A percentile compares a stretch with the other conserved stretches of the same genome.
phyloP scores from a whole-genome alignment of 2,797 vertebrate genomes.

The Chromis chromis region DNA sequence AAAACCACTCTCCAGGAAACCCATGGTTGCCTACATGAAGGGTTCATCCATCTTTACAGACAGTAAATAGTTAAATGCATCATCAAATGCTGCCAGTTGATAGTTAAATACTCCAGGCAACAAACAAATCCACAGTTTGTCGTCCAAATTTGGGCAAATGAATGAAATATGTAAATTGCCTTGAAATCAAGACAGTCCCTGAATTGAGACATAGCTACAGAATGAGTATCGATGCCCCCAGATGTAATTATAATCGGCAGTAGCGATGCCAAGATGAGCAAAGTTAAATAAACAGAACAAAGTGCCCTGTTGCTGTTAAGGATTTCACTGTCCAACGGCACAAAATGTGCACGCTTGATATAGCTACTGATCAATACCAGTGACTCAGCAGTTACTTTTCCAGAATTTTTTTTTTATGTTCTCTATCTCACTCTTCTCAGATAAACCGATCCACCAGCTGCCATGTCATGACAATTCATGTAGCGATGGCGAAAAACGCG shows the following conservation, averaged over 20 bases:
- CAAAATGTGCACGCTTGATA: neutral
- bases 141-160: neutral
- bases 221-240: neutral
- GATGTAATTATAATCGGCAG: conserved; percentile 2
- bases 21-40: no score
- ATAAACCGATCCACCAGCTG: conserved; percentile 21
- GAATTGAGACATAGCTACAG: neutral
- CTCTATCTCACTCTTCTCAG: neutral
- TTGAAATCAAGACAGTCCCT: neutral
- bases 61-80: neutral
- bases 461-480: conserved; percentile 33
- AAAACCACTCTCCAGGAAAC: no score
- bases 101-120: neutral
- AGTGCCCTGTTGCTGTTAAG: neutral
- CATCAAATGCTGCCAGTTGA: neutral
- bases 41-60: no score
- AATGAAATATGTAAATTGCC: neutral
- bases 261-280: neutral
- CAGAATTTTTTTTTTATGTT: conserved; percentile 10
- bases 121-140: neutral
- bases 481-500: neutral
- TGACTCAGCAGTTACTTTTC: conserved; percentile 19
- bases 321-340: neutral
- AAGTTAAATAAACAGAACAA: conserved; percentile 4
- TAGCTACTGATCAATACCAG: conserved; percentile 11